phyloP scores from a whole-genome alignment of 35 echinoderm and acorn worm genomes.

The Acanthaster planci region DNA sequence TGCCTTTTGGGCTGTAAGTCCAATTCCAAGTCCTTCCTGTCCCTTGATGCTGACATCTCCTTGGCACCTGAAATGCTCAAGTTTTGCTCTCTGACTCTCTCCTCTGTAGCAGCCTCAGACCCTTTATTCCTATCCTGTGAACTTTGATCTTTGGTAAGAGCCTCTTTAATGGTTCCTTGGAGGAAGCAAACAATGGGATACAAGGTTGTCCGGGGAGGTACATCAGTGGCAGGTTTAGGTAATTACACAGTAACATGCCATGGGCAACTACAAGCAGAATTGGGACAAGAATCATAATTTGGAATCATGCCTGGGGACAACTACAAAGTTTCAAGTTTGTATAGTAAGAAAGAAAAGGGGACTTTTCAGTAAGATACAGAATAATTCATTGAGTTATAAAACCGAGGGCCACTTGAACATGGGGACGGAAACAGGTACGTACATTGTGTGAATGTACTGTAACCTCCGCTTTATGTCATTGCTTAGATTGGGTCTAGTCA shows the following conservation, averaged over 20 bases:
- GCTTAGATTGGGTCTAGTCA: not conserved
- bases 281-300: not conserved
- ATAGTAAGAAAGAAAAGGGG: too few species aligned
- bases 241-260: conserved; percentile 10
- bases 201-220: not conserved
- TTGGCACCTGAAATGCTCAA: not conserved
- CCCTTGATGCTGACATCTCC: not conserved
- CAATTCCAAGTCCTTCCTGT: not conserved
- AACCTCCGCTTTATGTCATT: too few species aligned
- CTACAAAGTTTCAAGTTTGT: too few species aligned
- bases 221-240: too few species aligned
- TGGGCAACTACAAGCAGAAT: not conserved
- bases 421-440: too few species aligned
- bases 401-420: too few species aligned
- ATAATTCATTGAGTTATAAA: too few species aligned
- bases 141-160: not conserved
- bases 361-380: too few species aligned
- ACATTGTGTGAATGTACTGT: too few species aligned
- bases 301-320: too few species aligned
- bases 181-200: conserved; percentile 7
- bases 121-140: not conserved
- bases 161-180: not conserved
- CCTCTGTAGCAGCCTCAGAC: not conserved
- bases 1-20: not conserved
- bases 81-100: not conserved